Evolutionary conservation across 2,797 vertebrate genomes (phyloP).

Genomic region (Lutjanus campechanus): DNA sequence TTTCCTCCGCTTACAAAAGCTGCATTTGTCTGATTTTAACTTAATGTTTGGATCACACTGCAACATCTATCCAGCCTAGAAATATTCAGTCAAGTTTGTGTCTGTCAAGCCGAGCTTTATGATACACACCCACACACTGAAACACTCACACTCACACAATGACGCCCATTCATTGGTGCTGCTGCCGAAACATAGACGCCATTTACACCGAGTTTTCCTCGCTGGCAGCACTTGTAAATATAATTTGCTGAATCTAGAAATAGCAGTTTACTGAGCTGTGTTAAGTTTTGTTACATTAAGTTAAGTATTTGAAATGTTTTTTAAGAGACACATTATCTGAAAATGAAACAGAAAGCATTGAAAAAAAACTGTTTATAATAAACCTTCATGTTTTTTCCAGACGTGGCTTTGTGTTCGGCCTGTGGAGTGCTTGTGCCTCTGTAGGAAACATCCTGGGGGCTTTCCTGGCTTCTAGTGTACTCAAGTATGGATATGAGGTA

Average conservation of each 20-base stretch:
- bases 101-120: conserved; percentile 17
- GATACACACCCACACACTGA: conserved; percentile 10
- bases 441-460: conserved; percentile 98
- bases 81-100: conserved; percentile 11
- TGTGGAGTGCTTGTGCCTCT: conserved; percentile 98
- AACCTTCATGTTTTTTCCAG: conserved; percentile 66
- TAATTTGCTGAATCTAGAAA: conserved; percentile 30
- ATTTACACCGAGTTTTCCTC: conserved; percentile 53
- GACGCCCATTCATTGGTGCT: conserved; percentile 51
- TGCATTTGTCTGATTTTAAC: background rate
- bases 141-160: conserved; percentile 38
- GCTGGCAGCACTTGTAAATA: conserved; percentile 11
- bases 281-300: background rate
- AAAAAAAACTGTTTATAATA: background rate
- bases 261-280: background rate
- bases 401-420: conserved; percentile 93
- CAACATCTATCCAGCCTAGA: background rate
- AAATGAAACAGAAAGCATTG: background rate
- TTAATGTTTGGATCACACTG: background rate
- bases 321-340: background rate
- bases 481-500: conserved; percentile 97
- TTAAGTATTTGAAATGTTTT: background rate
- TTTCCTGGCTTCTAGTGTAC: conserved; percentile 94
- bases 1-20: background rate
- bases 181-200: conserved; percentile 41